Conservation (phyloP, 1,140 invertebrate genomes). For the Pogonus chalceus region DNA sequence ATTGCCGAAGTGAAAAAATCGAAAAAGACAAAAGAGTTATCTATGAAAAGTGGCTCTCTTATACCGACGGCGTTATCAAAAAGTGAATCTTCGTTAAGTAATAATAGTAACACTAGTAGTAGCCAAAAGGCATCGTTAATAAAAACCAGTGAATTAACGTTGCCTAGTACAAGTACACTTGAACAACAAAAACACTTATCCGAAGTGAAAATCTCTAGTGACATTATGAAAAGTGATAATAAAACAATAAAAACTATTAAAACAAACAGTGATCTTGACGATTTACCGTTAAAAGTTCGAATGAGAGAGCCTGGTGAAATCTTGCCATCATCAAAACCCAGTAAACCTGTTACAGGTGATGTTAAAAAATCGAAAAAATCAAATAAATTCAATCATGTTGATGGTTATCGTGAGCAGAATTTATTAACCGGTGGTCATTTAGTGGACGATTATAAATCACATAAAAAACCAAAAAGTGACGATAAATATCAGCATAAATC, state of each 20-base stretch:
- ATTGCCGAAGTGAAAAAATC: slow-evolving; percentile 25
- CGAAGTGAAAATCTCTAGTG: too few relatives aligned
- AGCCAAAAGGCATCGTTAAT: not conserved
- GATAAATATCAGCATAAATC: not conserved
- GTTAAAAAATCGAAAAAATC: slow-evolving; percentile 29
- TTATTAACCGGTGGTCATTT: slow-evolving; percentile 33
- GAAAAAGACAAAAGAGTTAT: slow-evolving; percentile 33
- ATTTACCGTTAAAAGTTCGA: slow-evolving; percentile 29
- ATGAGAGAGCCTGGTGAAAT: slow-evolving; percentile 12
- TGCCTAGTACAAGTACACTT: not conserved
- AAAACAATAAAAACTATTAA: slow-evolving; percentile 18
- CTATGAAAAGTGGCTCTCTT: not conserved
- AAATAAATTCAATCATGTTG: slow-evolving; percentile 37
- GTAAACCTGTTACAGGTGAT: slow-evolving; percentile 12
- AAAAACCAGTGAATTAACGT: not conserved
- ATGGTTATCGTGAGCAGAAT: slow-evolving; percentile 38
- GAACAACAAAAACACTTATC: not conserved
- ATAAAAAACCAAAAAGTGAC: not conserved
- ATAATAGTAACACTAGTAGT: too few relatives aligned
- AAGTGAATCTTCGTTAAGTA: not conserved
- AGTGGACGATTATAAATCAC: slow-evolving; percentile 10
- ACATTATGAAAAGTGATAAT: not conserved
- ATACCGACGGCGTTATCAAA: not conserved
- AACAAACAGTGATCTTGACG: slow-evolving; percentile 34
- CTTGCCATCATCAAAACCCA: slow-evolving; percentile 14